Conservation (phyloP, 2,113 vertebrate species). For the Cinclus cinclus region DNA sequence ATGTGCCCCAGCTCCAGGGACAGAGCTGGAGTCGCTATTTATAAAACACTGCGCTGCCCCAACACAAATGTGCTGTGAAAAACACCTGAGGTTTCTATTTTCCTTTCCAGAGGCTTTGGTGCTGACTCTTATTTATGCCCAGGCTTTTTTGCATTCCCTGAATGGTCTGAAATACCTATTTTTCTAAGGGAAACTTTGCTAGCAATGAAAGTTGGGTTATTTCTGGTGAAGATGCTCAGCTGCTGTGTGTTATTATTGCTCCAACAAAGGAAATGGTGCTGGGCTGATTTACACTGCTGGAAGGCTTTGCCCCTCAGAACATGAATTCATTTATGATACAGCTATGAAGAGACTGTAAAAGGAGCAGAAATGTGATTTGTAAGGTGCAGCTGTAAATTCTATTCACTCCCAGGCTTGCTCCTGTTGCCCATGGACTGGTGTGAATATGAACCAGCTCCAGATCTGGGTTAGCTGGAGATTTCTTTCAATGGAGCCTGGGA, state of each 20-base stretch:
- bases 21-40: not conserved
- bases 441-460: not conserved
- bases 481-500: not conserved
- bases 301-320: not conserved
- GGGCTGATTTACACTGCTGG: not conserved
- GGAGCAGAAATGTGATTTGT: not conserved
- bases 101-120: not conserved
- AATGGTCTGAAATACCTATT: not conserved
- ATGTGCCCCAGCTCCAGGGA: not conserved
- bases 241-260: not conserved
- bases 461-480: not conserved
- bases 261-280: not conserved
- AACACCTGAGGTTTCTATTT: not conserved
- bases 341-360: not conserved
- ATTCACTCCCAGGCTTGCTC: not conserved
- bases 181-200: not conserved
- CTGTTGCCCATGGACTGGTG: not conserved
- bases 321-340: not conserved
- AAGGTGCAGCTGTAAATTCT: not conserved
- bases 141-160: not conserved
- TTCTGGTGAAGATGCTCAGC: not conserved
- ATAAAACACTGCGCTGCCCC: accelerated
- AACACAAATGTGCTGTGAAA: not conserved
- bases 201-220: not conserved
- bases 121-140: not conserved